These are phyloP conservation scores for Anneissia japonica DNA, from an alignment of 35 echinoderm and acorn worm genomes.

Conservation along the genomic window DNA sequence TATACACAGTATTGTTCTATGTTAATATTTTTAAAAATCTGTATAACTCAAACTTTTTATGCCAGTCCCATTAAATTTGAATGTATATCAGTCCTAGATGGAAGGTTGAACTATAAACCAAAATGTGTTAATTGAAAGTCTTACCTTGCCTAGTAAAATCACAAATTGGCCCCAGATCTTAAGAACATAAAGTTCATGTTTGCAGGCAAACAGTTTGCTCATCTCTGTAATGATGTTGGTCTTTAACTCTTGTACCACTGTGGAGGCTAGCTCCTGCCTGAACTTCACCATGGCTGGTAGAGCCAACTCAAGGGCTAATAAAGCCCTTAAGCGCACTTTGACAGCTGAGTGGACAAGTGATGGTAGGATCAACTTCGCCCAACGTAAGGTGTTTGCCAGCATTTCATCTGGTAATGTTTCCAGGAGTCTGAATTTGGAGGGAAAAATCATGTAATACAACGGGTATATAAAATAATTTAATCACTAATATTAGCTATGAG, in stretches of 20 bases:
- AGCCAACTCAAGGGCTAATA: slow-evolving; percentile 36
- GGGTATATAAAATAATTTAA: not conserved
- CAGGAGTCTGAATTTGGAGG: slow-evolving; percentile 42
- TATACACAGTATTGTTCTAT: not conserved
- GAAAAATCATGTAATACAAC: not conserved
- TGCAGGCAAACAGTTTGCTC: slow-evolving; percentile 64
- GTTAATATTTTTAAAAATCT: too few relatives aligned
- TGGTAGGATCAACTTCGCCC: slow-evolving; percentile 70
- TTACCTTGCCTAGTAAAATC: slow-evolving; percentile 72
- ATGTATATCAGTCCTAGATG: too few relatives aligned
- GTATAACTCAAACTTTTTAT: too few relatives aligned
- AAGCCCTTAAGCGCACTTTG: slow-evolving; percentile 68
- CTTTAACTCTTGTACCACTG: slow-evolving; percentile 52
- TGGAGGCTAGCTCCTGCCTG: slow-evolving; percentile 27
- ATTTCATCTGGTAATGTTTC: slow-evolving; percentile 75
- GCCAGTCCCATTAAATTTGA: too few relatives aligned
- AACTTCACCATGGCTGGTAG: slow-evolving; percentile 58
- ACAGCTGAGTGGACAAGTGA: slow-evolving; percentile 65
- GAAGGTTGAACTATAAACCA: too few relatives aligned
- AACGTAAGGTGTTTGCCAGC: slow-evolving; percentile 48
- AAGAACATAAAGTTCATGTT: slow-evolving; percentile 65
- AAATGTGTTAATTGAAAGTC: not conserved
- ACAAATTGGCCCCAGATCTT: slow-evolving; percentile 76
- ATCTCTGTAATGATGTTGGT: slow-evolving; percentile 53
- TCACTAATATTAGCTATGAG: not conserved